Percentiles rank a stretch among this genome's conserved stretches.
Conservation (phyloP, 92 coral and sea anemone species). For the Micromussa lordhowensis region DNA sequence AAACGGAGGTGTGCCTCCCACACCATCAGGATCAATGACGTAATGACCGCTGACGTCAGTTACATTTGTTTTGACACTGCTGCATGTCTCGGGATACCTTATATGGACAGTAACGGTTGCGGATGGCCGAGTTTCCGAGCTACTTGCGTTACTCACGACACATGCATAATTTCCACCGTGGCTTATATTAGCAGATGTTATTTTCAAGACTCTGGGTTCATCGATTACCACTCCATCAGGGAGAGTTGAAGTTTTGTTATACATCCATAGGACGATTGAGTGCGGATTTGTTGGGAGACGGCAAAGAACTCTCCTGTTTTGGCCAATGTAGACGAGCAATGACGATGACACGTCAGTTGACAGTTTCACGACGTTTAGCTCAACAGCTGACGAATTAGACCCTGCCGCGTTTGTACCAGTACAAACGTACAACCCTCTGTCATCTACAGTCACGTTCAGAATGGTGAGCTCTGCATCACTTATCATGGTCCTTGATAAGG, state of each 20-base stretch:
- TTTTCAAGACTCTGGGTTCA: neutral
- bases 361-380: neutral
- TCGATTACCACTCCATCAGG: constrained; percentile 12
- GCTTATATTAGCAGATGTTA: neutral
- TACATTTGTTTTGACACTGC: neutral
- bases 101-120: neutral
- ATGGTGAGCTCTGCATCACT: neutral
- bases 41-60: constrained; percentile 2
- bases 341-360: neutral
- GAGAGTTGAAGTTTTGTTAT: neutral
- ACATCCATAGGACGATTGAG: neutral
- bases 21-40: constrained; percentile 1
- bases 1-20: neutral
- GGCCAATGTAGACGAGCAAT: neutral
- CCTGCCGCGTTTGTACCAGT: neutral
- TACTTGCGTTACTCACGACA: neutral
- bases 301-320: neutral
- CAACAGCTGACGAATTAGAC: neutral
- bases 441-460: neutral
- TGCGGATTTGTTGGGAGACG: neutral
- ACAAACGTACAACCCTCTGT: constrained; percentile 8
- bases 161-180: neutral
- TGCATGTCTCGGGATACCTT: constrained; percentile 1
- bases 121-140: neutral
- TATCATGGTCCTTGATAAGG: neutral